phyloP scores from a whole-genome alignment of 2,888 invertebrate genomes.

The Troilus luridus region DNA sequence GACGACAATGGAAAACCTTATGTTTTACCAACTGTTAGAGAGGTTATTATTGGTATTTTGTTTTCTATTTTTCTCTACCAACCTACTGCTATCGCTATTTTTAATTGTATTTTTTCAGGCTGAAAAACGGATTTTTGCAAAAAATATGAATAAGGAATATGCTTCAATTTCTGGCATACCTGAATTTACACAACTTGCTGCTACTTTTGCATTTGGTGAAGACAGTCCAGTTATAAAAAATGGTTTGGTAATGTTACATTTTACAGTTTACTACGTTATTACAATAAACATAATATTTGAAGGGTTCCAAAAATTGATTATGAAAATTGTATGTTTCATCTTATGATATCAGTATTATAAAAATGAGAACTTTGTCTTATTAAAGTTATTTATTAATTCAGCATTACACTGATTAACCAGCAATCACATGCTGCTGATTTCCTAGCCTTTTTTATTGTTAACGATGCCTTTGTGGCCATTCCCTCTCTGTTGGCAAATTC shows the following conservation, averaged over 20 bases:
- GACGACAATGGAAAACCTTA: conserved; percentile 98
- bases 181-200: conserved; percentile 87
- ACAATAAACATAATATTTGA: no score
- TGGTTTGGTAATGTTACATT: conserved; percentile 74
- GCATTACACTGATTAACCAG: no score
- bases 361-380: background rate
- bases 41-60: conserved; percentile 70
- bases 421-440: no score
- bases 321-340: background rate
- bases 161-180: conserved; percentile 90
- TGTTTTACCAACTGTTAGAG: conserved; percentile 88
- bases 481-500: no score
- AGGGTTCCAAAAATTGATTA: no score
- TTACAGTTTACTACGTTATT: no score
- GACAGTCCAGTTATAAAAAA: conserved; percentile 78
- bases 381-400: no score
- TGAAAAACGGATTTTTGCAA: conserved; percentile 79
- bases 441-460: no score
- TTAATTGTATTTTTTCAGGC: conserved; percentile 75
- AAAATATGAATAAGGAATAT: conserved; percentile 93
- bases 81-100: conserved; percentile 52
- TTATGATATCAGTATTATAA: background rate
- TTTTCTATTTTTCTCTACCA: background rate
- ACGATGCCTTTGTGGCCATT: no score
- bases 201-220: conserved; percentile 90